Base-by-base conservation (phyloP, 1,140 invertebrate genomes). In the Euura saliciscinereae region DNA sequence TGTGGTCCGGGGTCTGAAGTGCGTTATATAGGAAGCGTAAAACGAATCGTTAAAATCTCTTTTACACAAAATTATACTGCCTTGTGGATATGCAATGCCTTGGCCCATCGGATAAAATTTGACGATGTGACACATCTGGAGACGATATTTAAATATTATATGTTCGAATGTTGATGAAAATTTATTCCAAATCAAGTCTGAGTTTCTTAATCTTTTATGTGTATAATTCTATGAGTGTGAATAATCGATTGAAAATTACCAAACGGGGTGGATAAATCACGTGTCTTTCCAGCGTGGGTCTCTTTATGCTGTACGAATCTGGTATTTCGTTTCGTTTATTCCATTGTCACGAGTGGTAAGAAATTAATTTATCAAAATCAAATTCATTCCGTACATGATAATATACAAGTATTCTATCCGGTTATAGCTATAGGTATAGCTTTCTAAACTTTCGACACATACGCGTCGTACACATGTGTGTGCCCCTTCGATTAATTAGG, bases 381-480 rank as follows among this genome's bases (percentile, higher is more conserved):
- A 51, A 51, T 51, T 51, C 46, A 51, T 51, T 51, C 46, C 46
- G 46, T n/a, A 51, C 28, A 28, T 28, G 1, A 28, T 28, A 28
- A 28, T 1, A 28, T 28, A 28, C 28, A 28, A 28, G 28, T 28
- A 28, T 28, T 28, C 28, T 28, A 28, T 28, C 28, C 28, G 28
- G 28, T 28, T 28, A 28, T 28, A 28, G 28, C 28, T 28, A 28
- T 28, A 28, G 46, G 46, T 51, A 51, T 51, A 51, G 46, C 46
- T 51, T 51, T 51, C 46, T 51, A 51, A 51, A 51, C 46, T 51
- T 51, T 51, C 46, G 46, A 51, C 46, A 51, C 46, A 51, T n/a
- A 8, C 46, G 46, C 46, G 46, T 51, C 46, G 46, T 51, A 2
- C n/a, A 51, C 46, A 51, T 51, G 11, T 51, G 11, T 51, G 46